Evolutionary conservation across 37 sponge, comb jelly and placozoan genomes (phyloP), one percentile per base, ranked within the genome.

Genomic region (Diacarnus erythraeanus): DNA sequence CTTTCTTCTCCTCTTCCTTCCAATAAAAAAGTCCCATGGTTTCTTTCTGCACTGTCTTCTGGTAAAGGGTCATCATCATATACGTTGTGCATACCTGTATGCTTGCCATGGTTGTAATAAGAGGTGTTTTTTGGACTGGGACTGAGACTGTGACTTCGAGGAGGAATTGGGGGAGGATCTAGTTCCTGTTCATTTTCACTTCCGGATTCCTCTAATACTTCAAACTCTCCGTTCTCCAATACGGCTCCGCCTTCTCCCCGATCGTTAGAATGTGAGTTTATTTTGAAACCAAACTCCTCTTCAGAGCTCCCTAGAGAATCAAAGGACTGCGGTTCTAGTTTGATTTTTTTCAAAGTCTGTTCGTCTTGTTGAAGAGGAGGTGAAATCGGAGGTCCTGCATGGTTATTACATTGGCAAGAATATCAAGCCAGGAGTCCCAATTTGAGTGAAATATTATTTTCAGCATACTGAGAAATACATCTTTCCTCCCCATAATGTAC

Each of bases 11-110:
- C 86, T 85, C 79, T 73, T 86, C 86, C 74, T 86, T 56, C 75
- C 80, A 68, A 79, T 86, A 86, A 86, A 86, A 86, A 86, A 86
- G n/a, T n/a, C n/a, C n/a, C n/a, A n/a, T n/a, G n/a, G n/a, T n/a
- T n/a, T n/a, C n/a, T n/a, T n/a, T n/a, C n/a, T n/a, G n/a, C n/a
- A n/a, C n/a, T n/a, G n/a, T n/a, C n/a, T n/a, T n/a, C n/a, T n/a
- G n/a, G n/a, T n/a, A n/a, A n/a, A 15, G 60, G 38, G 35, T 77
- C n/a, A 10, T 58, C 58, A 27, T 57, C 51, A 35, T 79, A 68
- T 20, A 69, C 29, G 37, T 79, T 57, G 34, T 33, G 2, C 15
- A 2, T 2, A 0, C 59, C 38, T 57, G 3, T 44, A 42, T 12
- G 29, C 30, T 18, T 63, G 4, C 54, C 22, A 54, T 3, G 9